Evolutionary conservation across 53 echinoderm and acorn worm genomes (phyloP), one percentile per base, ranked within the genome.

Genomic region (Pentamera pediparva): DNA sequence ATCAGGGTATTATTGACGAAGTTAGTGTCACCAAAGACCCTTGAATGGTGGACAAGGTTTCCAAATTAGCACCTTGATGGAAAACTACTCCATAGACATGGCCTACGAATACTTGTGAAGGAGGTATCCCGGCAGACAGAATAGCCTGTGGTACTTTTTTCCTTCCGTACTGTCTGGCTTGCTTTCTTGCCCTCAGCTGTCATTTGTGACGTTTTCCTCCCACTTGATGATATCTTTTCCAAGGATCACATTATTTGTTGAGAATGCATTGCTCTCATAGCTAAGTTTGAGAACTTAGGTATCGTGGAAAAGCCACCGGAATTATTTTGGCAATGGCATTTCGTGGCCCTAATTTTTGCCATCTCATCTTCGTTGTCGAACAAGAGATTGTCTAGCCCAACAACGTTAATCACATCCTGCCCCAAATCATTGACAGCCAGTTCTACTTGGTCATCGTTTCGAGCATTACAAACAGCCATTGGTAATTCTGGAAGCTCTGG

Each of bases 271-370:
- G 6, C 29, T 59, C 29, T 59, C 25, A 65, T 65, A 65, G n/a
- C 67, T 36, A 9, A 65, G 67, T 37, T 65, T 65, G 25, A 65
- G 39, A 20, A 65, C 67, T 9, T 65, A 29, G 31, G 67, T 61
- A 59, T 79, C 79, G 4, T 51, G 26, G 32, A 70, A 69, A 79
- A 31, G 22, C 79, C 79, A 47, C 56, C 49, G 70, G 22, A 51
- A 17, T 69, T 53, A 48, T 79, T 54, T 32, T 27, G 21, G 48
- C 79, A 79, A 32, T 70, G 53, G 32, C 79, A 79, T 79, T 40
- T 36, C 39, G 25, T 40, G 10, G 51, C 38, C 69, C 39, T 49
- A 20, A 79, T 79, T 20, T 28, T 54, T 32, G 71, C 54, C 56
- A 79, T 54, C 39, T 72, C 59, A 12, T 41, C 4, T 29, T 76